Evolutionary conservation across 2,113 vertebrate genomes (phyloP).

Genomic region (Carettochelys insculpta): DNA sequence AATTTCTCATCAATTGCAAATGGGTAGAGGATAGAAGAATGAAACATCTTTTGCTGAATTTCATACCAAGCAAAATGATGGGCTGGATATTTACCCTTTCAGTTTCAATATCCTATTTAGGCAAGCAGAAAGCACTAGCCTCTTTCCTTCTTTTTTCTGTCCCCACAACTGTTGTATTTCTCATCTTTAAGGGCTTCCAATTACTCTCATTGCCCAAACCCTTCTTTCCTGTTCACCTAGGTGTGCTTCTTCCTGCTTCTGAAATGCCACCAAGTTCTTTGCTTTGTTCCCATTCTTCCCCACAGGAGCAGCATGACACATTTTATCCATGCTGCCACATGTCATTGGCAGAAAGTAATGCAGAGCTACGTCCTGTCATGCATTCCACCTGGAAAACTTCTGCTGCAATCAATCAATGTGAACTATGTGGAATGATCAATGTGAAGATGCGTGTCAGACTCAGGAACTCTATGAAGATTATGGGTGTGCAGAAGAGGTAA

Average conservation of each 20-base stretch:
- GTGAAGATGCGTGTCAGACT: neutral
- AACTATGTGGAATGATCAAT: neutral
- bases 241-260: neutral
- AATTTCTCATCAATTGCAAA: slow-evolving; percentile 73
- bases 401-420: accelerated
- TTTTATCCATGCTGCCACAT: neutral
- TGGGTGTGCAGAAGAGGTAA: accelerated
- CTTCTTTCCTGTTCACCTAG: neutral
- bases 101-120: neutral
- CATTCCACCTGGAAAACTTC: neutral
- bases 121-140: neutral
- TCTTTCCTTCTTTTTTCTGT: neutral
- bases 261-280: neutral
- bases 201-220: neutral
- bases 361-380: neutral
- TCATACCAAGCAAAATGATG: slow-evolving; percentile 35
- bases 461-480: neutral
- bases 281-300: neutral
- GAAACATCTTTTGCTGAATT: slow-evolving; percentile 61
- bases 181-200: neutral
- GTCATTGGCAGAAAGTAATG: neutral
- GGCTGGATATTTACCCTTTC: slow-evolving; percentile 32
- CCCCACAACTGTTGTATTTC: neutral
- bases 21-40: slow-evolving; percentile 50
- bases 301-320: neutral